Percentiles rank a stretch among this genome's conserved stretches.
phyloP scores from a whole-genome alignment of 1,140 invertebrate species.

The Piezodorus guildinii region DNA sequence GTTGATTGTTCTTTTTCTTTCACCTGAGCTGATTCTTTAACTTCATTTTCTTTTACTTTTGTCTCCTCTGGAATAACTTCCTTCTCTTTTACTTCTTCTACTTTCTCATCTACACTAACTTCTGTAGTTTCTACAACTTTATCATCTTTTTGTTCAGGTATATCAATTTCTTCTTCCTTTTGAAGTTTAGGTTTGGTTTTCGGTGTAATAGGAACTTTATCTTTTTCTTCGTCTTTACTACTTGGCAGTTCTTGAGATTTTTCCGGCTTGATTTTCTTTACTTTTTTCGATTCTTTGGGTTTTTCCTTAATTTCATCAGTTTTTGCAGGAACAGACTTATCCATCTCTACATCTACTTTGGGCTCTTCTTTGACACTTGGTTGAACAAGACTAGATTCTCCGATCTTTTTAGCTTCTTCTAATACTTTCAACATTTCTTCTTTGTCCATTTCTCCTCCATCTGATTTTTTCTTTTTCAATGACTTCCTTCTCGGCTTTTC shows the following conservation, averaged over 20 bases:
- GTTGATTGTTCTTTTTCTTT: not conserved
- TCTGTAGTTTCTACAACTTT: constrained; percentile 32
- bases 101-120: constrained; percentile 27
- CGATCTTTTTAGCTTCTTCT: constrained; percentile 23
- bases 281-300: constrained; percentile 32
- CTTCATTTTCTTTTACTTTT: not conserved
- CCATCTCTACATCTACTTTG: not conserved
- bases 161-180: constrained; percentile 8
- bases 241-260: constrained; percentile 8
- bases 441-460: not conserved
- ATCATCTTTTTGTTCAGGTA: constrained; percentile 29
- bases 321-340: not conserved
- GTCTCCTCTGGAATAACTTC: not conserved
- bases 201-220: constrained; percentile 33
- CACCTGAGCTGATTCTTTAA: not conserved
- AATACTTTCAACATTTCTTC: constrained; percentile 24
- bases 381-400: not conserved
- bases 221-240: constrained; percentile 25
- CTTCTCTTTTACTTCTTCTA: constrained; percentile 17
- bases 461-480: constrained; percentile 26
- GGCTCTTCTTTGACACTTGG: too few relatives aligned
- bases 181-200: not conserved
- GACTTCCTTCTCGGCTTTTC: constrained; percentile 28
- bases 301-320: constrained; percentile 23
- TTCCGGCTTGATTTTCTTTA: constrained; percentile 31